These are phyloP conservation scores for Tenualosa ilisha DNA, from an alignment of 2,797 vertebrate genomes.

Conservation along the genomic window DNA sequence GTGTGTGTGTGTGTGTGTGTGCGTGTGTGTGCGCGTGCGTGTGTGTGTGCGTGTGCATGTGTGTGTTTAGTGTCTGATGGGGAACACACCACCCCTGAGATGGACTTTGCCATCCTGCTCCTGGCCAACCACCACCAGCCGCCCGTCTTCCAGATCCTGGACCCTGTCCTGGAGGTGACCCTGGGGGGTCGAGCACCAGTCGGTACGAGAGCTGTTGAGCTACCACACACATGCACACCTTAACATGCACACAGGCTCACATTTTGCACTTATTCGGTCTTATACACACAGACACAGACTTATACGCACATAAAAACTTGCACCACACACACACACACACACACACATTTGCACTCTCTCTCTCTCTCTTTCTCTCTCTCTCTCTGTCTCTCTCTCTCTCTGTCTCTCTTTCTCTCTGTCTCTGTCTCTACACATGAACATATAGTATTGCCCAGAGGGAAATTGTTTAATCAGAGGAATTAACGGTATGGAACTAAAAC, in stretches of 20 bases:
- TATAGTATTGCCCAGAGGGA: not conserved
- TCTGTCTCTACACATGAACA: too few species aligned
- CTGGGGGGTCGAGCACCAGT: slow-evolving; percentile 81
- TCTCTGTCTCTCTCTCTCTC: too few species aligned
- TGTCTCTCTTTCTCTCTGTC: not conserved
- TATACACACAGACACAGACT: too few species aligned
- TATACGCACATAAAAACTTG: not conserved
- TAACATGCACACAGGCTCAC: not conserved
- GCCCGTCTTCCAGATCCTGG: slow-evolving; percentile 82
- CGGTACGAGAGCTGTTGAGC: slow-evolving; percentile 72
- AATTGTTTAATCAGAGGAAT: not conserved
- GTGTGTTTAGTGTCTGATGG: slow-evolving; percentile 84
- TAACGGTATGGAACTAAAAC: not conserved
- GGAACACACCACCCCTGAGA: slow-evolving; percentile 83
- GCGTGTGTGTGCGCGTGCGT: not conserved
- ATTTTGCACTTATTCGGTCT: not conserved
- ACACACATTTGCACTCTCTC: not conserved
- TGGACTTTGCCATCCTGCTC: slow-evolving; percentile 87
- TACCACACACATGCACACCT: slow-evolving; percentile 18
- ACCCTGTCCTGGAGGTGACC: slow-evolving; percentile 85
- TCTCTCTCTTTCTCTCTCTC: too few species aligned
- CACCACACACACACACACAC: not conserved
- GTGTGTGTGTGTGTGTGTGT: not conserved
- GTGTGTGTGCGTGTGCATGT: not conserved
- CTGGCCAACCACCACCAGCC: slow-evolving; percentile 81